These are phyloP conservation scores for Sycophila sp. DNA, from an alignment of 1,140 invertebrate species.

Conservation along the genomic window DNA sequence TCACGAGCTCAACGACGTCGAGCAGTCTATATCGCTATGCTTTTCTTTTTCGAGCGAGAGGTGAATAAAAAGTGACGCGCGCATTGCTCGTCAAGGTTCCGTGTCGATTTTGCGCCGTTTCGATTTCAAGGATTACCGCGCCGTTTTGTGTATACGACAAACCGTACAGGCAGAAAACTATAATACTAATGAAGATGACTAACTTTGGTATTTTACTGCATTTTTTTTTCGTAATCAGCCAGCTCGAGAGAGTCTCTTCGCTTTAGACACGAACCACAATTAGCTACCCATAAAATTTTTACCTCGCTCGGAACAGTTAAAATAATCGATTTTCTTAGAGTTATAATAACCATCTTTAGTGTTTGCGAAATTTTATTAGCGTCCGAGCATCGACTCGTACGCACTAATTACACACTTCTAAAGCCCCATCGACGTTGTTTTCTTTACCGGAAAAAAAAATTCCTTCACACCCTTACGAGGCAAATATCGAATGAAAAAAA, in stretches of 20 bases:
- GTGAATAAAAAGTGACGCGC: no score
- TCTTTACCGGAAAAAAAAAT: neutral
- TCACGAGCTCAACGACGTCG: no score
- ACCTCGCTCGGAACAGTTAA: neutral
- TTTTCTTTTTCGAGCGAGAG: no score
- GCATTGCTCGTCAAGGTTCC: no score
- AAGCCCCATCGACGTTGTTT: no score
- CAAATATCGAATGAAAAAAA: neutral
- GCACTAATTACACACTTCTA: neutral
- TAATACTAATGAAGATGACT: neutral
- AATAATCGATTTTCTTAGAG: neutral
- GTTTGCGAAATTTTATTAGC: neutral
- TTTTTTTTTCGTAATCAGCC: no score
- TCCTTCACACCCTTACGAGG: no score
- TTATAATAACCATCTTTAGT: neutral
- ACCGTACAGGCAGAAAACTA: neutral
- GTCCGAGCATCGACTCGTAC: conserved; percentile 26
- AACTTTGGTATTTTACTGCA: no score
- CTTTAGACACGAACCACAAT: no score
- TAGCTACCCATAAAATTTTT: conserved; percentile 9
- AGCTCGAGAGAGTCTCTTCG: no score
- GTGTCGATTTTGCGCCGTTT: neutral
- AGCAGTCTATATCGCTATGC: no score
- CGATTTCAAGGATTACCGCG: neutral
- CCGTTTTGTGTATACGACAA: neutral